Evolutionary conservation across 1,140 invertebrate species (phyloP).

Genomic region (Drosophila novamexicana): DNA sequence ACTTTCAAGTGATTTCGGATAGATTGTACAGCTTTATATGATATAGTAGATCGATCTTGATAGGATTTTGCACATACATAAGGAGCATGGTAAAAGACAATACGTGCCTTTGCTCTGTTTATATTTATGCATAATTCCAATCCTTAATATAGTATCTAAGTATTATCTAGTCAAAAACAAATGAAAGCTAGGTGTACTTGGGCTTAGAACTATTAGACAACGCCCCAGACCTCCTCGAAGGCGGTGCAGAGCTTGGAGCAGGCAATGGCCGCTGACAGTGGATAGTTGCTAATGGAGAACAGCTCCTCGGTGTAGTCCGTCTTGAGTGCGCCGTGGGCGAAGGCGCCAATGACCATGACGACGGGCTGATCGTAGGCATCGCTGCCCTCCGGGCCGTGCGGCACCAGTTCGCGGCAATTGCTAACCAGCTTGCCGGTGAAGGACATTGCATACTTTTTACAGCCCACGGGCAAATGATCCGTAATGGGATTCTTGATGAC

Average conservation of each 20-base stretch:
- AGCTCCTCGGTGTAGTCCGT: constrained; percentile 96
- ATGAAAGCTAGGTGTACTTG: neutral
- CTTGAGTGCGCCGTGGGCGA: constrained; percentile 97
- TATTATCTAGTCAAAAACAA: constrained; percentile 13
- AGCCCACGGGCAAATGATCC: constrained; percentile 97
- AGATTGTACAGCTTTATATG: too few relatives aligned
- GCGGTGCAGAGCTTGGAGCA: constrained; percentile 98
- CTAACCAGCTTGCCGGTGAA: constrained; percentile 92
- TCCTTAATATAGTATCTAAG: neutral
- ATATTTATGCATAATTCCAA: too few relatives aligned
- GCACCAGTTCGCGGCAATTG: constrained; percentile 92
- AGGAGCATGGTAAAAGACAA: too few relatives aligned
- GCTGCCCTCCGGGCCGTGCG: constrained; percentile 83
- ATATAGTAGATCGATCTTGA: too few relatives aligned
- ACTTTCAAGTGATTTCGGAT: too few relatives aligned
- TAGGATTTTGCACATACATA: too few relatives aligned
- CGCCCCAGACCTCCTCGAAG: constrained; percentile 98
- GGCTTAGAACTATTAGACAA: constrained; percentile 81
- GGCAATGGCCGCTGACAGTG: constrained; percentile 97
- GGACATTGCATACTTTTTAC: constrained; percentile 95
- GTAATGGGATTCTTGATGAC: constrained; percentile 99
- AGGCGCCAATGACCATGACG: constrained; percentile 97
- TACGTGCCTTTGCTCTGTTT: too few relatives aligned
- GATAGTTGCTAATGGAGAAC: constrained; percentile 97
- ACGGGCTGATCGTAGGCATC: constrained; percentile 90